Percentiles rank a stretch among this genome's conserved stretches.
phyloP scores from a whole-genome alignment of 2,113 vertebrate species.

The Hydropotes inermis region DNA sequence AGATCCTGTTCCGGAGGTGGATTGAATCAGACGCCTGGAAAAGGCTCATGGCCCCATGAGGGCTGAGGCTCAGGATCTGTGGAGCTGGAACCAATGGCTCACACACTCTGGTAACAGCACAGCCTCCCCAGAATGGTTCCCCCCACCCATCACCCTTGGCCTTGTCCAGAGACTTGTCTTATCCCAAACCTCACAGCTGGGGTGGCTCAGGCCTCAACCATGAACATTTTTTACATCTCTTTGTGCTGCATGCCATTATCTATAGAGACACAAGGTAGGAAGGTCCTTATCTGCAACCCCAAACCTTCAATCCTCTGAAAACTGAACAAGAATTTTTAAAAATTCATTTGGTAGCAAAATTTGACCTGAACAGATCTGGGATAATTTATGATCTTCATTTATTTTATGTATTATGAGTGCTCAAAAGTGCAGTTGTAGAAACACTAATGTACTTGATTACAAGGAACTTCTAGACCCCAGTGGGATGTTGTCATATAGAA shows the following conservation, averaged over 20 bases:
- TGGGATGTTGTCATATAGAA: background rate
- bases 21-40: background rate
- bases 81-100: no score
- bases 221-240: no score
- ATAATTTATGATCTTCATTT: background rate
- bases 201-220: no score
- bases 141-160: no score
- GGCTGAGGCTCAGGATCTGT: no score
- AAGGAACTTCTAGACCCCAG: background rate
- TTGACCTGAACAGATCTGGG: background rate
- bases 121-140: no score
- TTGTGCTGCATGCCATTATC: no score
- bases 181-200: no score
- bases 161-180: no score
- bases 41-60: background rate
- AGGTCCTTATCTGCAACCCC: no score
- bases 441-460: background rate
- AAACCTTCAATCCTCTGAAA: background rate
- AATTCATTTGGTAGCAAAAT: background rate
- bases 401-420: background rate
- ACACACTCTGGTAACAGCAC: no score
- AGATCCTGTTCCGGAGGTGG: fast-evolving
- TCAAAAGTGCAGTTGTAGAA: background rate
- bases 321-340: background rate
- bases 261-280: no score